Evolutionary conservation across 2,888 invertebrate species (phyloP).

Genomic region (Gastrophysa polygoni): DNA sequence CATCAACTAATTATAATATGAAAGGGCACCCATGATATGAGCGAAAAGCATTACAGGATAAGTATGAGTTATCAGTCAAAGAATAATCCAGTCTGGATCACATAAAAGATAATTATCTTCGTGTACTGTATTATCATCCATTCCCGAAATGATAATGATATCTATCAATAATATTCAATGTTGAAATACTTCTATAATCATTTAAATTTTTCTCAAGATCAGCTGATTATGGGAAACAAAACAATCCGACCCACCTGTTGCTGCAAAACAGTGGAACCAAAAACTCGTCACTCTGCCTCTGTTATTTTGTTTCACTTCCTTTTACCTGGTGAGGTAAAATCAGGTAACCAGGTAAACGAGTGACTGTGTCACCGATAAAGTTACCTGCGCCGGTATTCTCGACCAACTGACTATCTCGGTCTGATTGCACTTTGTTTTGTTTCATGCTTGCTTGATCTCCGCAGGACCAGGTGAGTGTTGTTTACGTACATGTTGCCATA

Average conservation of each 20-base stretch:
- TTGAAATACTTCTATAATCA: no score
- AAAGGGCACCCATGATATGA: no score
- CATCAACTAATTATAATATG: no score
- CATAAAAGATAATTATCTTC: no score
- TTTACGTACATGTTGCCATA: constrained; percentile 42
- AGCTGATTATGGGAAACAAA: constrained; percentile 14
- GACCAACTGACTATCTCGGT: constrained; percentile 52
- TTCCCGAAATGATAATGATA: no score
- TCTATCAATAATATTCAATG: no score
- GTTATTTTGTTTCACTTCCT: constrained; percentile 27
- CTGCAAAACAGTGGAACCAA: constrained; percentile 1
- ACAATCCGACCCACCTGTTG: constrained; percentile 21
- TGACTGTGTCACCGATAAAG: constrained; percentile 29
- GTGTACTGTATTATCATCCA: no score
- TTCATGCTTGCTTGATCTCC: constrained; percentile 52
- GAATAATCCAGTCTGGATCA: no score
- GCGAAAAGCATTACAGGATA: no score
- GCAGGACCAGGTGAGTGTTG: constrained; percentile 51
- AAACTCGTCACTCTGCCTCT: constrained; percentile 8
- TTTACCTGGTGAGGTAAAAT: constrained; percentile 15
- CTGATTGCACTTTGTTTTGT: constrained; percentile 57
- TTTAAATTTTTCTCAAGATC: background rate
- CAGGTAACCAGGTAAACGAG: constrained; percentile 31
- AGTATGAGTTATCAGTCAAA: no score
- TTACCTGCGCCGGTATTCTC: constrained; percentile 33